phyloP scores from a whole-genome alignment of 2,888 invertebrate genomes.

The Mechanitis messenoides region DNA sequence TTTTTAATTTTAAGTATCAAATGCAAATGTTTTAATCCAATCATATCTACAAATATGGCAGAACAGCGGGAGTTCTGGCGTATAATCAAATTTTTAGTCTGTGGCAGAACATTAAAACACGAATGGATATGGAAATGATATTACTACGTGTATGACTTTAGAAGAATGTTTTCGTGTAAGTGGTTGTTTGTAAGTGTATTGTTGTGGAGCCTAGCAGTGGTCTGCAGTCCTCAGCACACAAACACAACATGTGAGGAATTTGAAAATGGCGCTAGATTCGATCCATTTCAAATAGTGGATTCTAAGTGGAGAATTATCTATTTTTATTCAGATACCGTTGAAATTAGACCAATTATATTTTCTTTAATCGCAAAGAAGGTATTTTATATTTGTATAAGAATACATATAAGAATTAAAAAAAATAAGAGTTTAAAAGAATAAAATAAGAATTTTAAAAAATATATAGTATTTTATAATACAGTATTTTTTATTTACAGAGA shows the following conservation, averaged over 20 bases:
- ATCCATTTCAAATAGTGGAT: conserved; percentile 49
- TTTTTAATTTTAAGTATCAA: neutral
- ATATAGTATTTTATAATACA: neutral
- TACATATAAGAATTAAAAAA: no score
- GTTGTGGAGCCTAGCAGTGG: conserved; percentile 33
- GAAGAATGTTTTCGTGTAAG: conserved; percentile 53
- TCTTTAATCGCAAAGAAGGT: conserved; percentile 51
- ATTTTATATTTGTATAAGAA: no score
- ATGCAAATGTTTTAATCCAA: no score
- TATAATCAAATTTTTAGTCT: conserved; percentile 39
- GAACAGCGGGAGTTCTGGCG: conserved; percentile 7
- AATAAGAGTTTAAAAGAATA: no score
- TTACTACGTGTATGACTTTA: conserved; percentile 42
- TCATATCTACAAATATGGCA: no score
- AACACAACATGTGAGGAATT: conserved; percentile 60
- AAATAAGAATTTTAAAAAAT: no score
- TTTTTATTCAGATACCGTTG: conserved; percentile 55
- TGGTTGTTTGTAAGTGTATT: conserved; percentile 51
- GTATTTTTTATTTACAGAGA: conserved; percentile 36
- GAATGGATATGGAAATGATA: conserved; percentile 42
- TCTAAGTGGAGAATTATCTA: conserved; percentile 63
- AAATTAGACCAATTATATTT: conserved; percentile 53
- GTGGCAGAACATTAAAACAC: conserved; percentile 39
- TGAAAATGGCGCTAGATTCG: conserved; percentile 50
- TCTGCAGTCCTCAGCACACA: conserved; percentile 27